phyloP scores from a whole-genome alignment of 1,140 invertebrate species.

The Colletes latitarsis region DNA sequence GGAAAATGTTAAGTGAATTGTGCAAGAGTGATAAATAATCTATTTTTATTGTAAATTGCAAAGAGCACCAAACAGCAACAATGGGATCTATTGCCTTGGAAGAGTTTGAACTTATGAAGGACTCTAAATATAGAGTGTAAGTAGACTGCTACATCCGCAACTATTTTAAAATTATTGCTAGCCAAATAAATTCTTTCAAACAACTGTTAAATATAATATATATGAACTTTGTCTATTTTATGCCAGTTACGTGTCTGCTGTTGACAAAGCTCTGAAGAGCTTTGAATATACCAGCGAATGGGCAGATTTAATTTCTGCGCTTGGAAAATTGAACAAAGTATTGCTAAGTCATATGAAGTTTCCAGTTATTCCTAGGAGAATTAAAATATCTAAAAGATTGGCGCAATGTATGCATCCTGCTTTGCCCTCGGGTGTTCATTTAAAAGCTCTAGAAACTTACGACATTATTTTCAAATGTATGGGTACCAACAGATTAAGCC shows the following conservation, averaged over 20 bases:
- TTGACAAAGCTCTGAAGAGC: constrained; percentile 95
- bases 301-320: constrained; percentile 95
- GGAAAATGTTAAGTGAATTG: constrained; percentile 45
- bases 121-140: constrained; percentile 89
- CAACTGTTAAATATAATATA: not conserved
- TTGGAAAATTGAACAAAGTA: constrained; percentile 96
- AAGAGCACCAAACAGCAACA: constrained; percentile 38
- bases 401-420: constrained; percentile 98
- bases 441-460: constrained; percentile 96
- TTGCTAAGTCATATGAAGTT: constrained; percentile 89
- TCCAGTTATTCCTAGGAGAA: constrained; percentile 93
- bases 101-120: constrained; percentile 88
- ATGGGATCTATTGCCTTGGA: constrained; percentile 83
- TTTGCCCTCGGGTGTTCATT: constrained; percentile 94
- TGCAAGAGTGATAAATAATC: constrained; percentile 14
- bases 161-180: not conserved
- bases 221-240: constrained; percentile 41
- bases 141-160: constrained; percentile 54
- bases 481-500: constrained; percentile 90
- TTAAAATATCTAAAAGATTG: constrained; percentile 95
- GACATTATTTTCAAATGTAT: constrained; percentile 96
- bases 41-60: constrained; percentile 37
- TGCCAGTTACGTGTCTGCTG: constrained; percentile 87
- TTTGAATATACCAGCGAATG: constrained; percentile 98
- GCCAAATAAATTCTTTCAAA: not conserved